A percentile compares a stretch with the other conserved stretches of the same genome.
phyloP scores from a whole-genome alignment of 2,888 invertebrate species.

The Antheraea yamamai region DNA sequence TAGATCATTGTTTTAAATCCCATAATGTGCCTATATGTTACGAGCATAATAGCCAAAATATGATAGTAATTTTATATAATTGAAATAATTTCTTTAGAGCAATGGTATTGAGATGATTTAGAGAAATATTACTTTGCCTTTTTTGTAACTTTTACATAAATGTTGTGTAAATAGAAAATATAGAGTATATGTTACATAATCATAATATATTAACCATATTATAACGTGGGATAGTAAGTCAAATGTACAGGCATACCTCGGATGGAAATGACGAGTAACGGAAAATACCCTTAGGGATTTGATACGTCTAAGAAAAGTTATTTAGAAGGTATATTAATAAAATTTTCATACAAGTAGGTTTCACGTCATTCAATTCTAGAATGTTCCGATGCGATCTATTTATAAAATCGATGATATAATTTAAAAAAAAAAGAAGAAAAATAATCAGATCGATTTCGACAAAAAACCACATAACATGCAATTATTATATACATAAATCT shows the following conservation, averaged over 20 bases:
- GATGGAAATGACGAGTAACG: background rate
- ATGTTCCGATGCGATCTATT: background rate
- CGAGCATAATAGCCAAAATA: background rate
- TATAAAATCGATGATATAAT: background rate
- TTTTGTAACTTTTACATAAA: background rate
- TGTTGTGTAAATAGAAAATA: background rate
- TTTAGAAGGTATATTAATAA: background rate
- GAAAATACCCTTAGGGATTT: background rate
- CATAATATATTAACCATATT: background rate
- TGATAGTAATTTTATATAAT: background rate
- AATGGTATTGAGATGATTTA: background rate
- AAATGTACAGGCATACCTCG: background rate
- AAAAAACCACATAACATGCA: too few relatives aligned
- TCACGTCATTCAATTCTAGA: background rate
- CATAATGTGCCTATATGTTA: slow-evolving; percentile 6
- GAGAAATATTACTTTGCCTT: background rate
- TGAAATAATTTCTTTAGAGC: background rate
- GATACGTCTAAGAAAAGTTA: background rate
- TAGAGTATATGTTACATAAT: background rate
- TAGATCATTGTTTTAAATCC: background rate
- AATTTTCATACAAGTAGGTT: background rate
- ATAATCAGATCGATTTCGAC: too few relatives aligned
- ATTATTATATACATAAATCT: too few relatives aligned
- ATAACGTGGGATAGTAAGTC: background rate
- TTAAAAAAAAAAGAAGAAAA: too few relatives aligned